Base-by-base conservation (phyloP, 2,113 vertebrate species). In the Odontesthes bonariensis region DNA sequence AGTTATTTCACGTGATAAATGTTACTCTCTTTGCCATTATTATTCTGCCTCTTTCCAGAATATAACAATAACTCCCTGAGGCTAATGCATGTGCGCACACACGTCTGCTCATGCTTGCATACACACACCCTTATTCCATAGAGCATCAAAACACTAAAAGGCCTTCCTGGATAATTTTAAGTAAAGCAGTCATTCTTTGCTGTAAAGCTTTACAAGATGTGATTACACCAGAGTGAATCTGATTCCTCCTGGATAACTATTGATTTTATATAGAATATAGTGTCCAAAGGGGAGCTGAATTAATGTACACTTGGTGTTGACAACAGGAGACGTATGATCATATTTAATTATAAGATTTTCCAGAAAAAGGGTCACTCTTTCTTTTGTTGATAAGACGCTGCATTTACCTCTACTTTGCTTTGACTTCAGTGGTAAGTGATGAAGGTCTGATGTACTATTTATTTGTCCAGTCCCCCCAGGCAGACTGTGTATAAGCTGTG, bases 1-100 rank as follows among this genome's bases (percentile, higher is more conserved):
- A 67, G 70, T 89, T 83, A 75, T 86, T 80, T 83, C 40, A 73
- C 73, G 70, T 81, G 75, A 87, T 88, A 83, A 86, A 88, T 87
- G 71, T 69, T 70, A 55, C 71, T 81, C 69, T 71, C 49, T 65
- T 27, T 63, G 51, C 55, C 65, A 59, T 85, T 72, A 89, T 85
- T 66, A 85, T 74, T 46, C 69, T 59, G 54, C 52, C 72, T 73
- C 22, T 69, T 83, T 81, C 69, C 72, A 75, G 68, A n/a, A 57
- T 68, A 31, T 20, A 77, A 65, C 33, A 32, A 72, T 77, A 82
- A 80, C 55, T 79, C 79, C 77, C 67, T 73, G 33, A 49, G 68
- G 57, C 59, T 72, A 86, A 83, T 60, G 60, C 51, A 32, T 47
- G 42, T 67, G 60, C 53, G n/a, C 49, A 57, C 67, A 56, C 17